Conservation (phyloP, 2,113 vertebrate genomes). For the Phyllopteryx taeniolatus region DNA sequence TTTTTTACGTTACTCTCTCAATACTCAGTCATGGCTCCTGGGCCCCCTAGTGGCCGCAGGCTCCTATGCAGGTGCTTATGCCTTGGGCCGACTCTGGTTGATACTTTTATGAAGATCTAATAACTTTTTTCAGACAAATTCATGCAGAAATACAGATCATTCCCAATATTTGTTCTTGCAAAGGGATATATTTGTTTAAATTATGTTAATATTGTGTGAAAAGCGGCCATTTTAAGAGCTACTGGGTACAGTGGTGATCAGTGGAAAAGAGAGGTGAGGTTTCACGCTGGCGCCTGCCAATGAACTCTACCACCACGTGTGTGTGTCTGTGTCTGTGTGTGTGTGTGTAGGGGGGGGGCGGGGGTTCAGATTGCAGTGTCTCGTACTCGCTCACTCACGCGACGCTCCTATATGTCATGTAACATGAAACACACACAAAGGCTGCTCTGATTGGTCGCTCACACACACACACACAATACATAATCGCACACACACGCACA, state of each 20-base stretch:
- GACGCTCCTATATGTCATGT: slow-evolving; percentile 47
- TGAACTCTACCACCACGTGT: not conserved
- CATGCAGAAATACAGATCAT: not conserved
- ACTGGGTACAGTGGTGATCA: not conserved
- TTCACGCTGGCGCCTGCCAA: not conserved
- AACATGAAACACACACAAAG: slow-evolving; percentile 40
- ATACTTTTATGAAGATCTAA: no score
- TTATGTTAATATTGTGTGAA: not conserved
- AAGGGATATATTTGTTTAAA: no score
- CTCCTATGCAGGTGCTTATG: no score
- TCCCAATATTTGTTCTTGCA: not conserved
- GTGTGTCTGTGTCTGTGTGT: slow-evolving; percentile 10
- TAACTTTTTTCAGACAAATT: no score
- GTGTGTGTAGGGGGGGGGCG: slow-evolving; percentile 8
- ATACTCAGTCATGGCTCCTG: no score
- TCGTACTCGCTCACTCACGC: slow-evolving; percentile 50
- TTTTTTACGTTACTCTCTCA: no score
- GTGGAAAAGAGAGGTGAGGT: slow-evolving; percentile 35
- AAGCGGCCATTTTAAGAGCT: not conserved
- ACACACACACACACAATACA: not conserved
- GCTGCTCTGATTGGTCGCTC: not conserved
- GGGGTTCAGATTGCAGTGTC: slow-evolving; percentile 51
- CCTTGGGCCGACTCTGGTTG: no score
- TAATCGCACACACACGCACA: not conserved
- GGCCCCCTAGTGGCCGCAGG: no score